phyloP scores from a whole-genome alignment of 2,113 vertebrate genomes.

The Percina caprodes region DNA sequence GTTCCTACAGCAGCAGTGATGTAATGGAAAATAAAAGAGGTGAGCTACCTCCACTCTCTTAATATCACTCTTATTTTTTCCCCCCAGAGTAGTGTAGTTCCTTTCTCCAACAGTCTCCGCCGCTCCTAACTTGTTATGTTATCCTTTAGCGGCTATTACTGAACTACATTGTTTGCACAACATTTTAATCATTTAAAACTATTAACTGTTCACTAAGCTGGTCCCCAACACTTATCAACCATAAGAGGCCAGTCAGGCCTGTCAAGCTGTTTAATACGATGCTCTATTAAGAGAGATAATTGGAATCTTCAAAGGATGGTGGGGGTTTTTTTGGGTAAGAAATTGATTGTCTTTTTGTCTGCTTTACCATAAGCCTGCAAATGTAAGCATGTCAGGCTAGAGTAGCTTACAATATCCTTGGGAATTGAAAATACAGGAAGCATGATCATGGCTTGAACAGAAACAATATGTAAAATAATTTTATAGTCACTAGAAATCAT shows the following conservation, averaged over 20 bases:
- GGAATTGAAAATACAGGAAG: neutral
- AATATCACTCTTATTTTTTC: neutral
- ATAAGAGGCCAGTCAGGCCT: no score
- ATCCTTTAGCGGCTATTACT: no score
- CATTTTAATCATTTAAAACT: neutral
- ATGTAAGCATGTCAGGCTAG: neutral
- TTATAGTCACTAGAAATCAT: neutral
- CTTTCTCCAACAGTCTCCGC: neutral
- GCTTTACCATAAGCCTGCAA: neutral
- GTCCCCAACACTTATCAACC: neutral
- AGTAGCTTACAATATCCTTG: neutral
- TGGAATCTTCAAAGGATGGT: no score
- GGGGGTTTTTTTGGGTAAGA: neutral
- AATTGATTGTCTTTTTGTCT: neutral
- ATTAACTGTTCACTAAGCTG: neutral
- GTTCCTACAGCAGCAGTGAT: slow-evolving; percentile 20
- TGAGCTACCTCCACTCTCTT: slow-evolving; percentile 14
- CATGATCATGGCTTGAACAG: neutral
- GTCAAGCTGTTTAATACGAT: no score
- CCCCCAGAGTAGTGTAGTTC: neutral
- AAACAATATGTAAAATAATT: neutral
- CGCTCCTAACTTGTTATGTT: neutral
- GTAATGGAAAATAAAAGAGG: slow-evolving; percentile 19
- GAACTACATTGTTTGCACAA: neutral
- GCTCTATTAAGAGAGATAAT: no score